Conservation (phyloP, 2,113 vertebrate species). For the Neotragus pygmaeus region DNA sequence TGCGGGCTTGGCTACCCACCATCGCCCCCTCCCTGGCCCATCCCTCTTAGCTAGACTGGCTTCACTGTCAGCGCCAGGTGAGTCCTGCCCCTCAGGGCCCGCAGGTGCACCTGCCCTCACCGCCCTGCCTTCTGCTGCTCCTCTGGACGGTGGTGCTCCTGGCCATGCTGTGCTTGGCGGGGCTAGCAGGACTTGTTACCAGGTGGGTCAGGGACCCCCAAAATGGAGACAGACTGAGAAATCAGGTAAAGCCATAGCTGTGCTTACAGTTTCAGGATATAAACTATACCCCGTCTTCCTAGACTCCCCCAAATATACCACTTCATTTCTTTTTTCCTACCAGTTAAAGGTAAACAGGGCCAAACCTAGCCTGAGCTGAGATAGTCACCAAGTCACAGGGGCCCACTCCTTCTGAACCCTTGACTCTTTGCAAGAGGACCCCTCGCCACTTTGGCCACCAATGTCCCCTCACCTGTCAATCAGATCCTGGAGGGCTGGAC, state of each 20-base stretch:
- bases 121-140: neutral
- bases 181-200: neutral
- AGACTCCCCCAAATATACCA: neutral
- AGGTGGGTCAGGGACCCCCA: neutral
- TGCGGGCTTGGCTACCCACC: neutral
- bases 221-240: neutral
- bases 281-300: neutral
- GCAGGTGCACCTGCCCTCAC: neutral
- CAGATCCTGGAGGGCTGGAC: neutral
- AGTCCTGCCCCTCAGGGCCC: neutral
- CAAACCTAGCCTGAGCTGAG: neutral
- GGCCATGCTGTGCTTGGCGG: no score
- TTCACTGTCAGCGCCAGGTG: neutral
- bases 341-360: neutral
- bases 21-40: neutral
- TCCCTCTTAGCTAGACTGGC: neutral
- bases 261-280: neutral
- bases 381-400: neutral
- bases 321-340: neutral
- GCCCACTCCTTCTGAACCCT: neutral
- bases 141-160: neutral
- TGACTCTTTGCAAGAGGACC: neutral
- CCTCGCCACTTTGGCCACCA: neutral
- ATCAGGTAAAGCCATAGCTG: neutral
- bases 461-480: neutral